phyloP scores from a whole-genome alignment of 2,797 vertebrate genomes.

The Dromococcyx pavoninus region DNA sequence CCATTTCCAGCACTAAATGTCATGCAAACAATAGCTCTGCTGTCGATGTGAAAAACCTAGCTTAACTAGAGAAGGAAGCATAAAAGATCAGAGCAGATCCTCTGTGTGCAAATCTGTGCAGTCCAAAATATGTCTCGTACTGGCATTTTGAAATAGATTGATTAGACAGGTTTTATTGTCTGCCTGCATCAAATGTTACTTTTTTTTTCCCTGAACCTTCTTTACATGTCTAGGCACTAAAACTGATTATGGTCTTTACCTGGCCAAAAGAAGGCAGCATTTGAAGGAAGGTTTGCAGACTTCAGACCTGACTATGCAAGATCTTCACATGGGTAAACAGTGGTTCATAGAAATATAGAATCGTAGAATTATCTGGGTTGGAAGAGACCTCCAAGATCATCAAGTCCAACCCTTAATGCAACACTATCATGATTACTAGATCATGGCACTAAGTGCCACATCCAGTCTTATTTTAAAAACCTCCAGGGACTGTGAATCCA shows the following conservation, averaged over 20 bases:
- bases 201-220: background rate
- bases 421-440: too few relatives aligned
- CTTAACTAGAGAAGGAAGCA: slow-evolving; percentile 27
- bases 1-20: slow-evolving; percentile 73
- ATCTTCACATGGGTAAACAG: background rate
- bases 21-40: slow-evolving; percentile 68
- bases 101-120: background rate
- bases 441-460: too few relatives aligned
- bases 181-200: background rate
- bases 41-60: slow-evolving; percentile 70
- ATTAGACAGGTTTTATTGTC: background rate
- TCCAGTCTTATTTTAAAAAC: too few relatives aligned
- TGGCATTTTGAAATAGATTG: background rate
- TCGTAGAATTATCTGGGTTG: too few relatives aligned
- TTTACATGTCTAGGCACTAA: background rate
- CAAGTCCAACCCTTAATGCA: too few relatives aligned
- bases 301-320: background rate
- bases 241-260: background rate
- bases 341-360: too few relatives aligned
- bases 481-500: too few relatives aligned
- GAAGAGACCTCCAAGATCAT: too few relatives aligned
- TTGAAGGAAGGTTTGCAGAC: background rate
- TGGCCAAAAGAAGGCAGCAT: background rate
- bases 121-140: background rate
- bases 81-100: background rate